Percentiles rank a stretch among this genome's conserved stretches.
Evolutionary conservation across 2,797 vertebrate genomes (phyloP).

Genomic region (Sebastes aleutianus): DNA sequence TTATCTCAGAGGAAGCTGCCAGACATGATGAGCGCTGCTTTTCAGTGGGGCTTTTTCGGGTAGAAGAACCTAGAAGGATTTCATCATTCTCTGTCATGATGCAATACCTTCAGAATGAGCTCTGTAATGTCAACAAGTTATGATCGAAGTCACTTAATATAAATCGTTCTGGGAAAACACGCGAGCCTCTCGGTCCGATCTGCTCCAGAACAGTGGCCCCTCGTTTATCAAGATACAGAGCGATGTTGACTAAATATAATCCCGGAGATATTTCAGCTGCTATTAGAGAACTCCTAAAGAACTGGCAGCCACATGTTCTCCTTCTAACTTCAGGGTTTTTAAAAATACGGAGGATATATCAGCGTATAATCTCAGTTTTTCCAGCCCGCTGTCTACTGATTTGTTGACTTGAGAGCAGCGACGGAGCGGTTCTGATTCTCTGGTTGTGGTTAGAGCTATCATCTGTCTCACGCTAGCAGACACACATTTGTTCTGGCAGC

Average conservation of each 20-base stretch:
- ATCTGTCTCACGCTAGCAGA: constrained; percentile 32
- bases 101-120: background rate
- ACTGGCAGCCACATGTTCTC: background rate
- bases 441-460: constrained; percentile 26
- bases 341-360: constrained; percentile 4
- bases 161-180: constrained; percentile 20
- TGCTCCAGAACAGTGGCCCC: constrained; percentile 36
- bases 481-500: constrained; percentile 51
- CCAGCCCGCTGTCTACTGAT: constrained; percentile 26
- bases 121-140: constrained; percentile 21
- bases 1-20: constrained; percentile 29
- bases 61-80: background rate
- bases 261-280: constrained; percentile 11
- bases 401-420: constrained; percentile 32
- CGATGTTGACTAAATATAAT: constrained; percentile 1
- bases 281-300: background rate
- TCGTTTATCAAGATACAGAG: constrained; percentile 1
- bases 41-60: background rate
- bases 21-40: background rate
- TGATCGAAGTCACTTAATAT: background rate
- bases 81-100: background rate
- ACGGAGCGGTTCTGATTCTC: constrained; percentile 26
- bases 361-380: background rate
- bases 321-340: background rate
- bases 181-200: background rate